phyloP scores from a whole-genome alignment of 1,140 invertebrate species.

The Eubasilissa regina region DNA sequence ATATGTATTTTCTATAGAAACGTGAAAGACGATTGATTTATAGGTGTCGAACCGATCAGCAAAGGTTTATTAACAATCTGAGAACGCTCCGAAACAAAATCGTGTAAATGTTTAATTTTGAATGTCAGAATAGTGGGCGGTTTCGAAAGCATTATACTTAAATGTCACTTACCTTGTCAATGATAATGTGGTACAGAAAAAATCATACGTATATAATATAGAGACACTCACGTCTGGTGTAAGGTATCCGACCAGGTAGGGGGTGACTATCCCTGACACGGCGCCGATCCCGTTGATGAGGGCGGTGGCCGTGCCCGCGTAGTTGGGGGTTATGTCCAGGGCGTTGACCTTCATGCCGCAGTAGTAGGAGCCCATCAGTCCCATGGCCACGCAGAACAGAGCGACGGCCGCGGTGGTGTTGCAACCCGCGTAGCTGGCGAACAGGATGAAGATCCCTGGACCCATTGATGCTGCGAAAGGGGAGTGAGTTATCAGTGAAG shows the following conservation, averaged over 20 bases:
- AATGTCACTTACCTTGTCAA: too few species aligned
- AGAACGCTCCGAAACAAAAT: too few species aligned
- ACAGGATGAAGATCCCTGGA: constrained; percentile 74
- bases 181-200: too few species aligned
- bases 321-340: constrained; percentile 84
- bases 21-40: too few species aligned
- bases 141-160: too few species aligned
- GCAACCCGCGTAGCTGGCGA: constrained; percentile 77
- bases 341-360: constrained; percentile 82
- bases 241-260: constrained; percentile 84
- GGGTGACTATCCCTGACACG: constrained; percentile 84
- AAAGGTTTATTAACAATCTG: too few species aligned
- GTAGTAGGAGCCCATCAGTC: constrained; percentile 80
- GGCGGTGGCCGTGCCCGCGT: constrained; percentile 87
- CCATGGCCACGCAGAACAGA: constrained; percentile 81
- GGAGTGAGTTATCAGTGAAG: background rate
- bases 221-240: constrained; percentile 77
- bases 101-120: too few species aligned
- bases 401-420: constrained; percentile 71
- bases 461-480: constrained; percentile 70
- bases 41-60: too few species aligned
- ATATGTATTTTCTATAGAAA: too few species aligned
- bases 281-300: constrained; percentile 89
- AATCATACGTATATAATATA: too few species aligned
- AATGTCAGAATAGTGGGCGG: too few species aligned